Evolutionary conservation across 2,888 invertebrate genomes (phyloP), one percentile per base, ranked within the genome.

Genomic region (Salticus scenicus): DNA sequence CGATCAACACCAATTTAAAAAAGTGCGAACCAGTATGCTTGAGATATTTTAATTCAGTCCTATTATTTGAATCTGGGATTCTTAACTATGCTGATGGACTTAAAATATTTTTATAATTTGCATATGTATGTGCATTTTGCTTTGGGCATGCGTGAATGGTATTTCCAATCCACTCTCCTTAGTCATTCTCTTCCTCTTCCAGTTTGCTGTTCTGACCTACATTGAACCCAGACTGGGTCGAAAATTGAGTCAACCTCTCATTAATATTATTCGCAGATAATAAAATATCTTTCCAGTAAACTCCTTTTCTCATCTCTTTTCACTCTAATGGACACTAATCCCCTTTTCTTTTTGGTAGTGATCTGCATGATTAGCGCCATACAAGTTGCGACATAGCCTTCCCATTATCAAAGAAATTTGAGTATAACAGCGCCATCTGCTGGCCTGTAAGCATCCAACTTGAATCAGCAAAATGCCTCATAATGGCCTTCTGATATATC

Each of bases 191-290:
- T 85, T 80, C 76, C 81, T 83, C 74, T 81, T 83, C 76, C 92
- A 97, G 97, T 97, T 97, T 93, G 95, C 95, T 92, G 94, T 94
- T 92, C 94, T 97, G 93, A 96, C 96, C 91, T 94, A 94, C 91
- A 94, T 95, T 92, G 95, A 96, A 93, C 95, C 96, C 91, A 94
- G 94, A 91, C 94, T 96, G 92, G 96, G 96, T 93, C 94, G 95
- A 92, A 95, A 95, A 93, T 94, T 97, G 92, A 95, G 96, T 91
- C 94, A 95, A 92, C 96, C 97, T 91, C 94, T 97, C 92, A 95
- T 97, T 93, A 95, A 95, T 93, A 94, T 96, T 91, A 96, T 97
- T 93, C 94, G 95, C 94, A 97, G 97, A 97, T 97, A 96, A 93
- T 89, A 66, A 51, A 85, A 74, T 75, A 64, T 84, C 74, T 85